Base-by-base conservation (phyloP, 1,140 invertebrate species). In the Drosophila fuyamai region DNA sequence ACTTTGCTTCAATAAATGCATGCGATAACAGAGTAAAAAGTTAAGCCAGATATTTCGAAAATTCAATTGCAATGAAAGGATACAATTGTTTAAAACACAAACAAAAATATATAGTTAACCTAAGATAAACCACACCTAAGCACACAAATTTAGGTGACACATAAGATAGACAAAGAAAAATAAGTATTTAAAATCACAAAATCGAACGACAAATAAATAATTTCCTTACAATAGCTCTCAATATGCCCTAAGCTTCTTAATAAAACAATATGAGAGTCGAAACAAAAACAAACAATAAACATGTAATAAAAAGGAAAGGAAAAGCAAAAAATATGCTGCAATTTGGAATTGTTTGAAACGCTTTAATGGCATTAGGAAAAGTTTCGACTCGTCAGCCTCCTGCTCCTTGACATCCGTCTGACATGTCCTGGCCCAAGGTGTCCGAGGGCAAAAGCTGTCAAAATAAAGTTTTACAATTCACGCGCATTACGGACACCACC, bases 381-480 rank as follows among this genome's bases (percentile, higher is more conserved):
- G 35, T 73, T 48, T 58, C 47, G 14, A 23, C 38, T 32, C 54
- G 18, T 40, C 43, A 32, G 41, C 12, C 14, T 16, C 32, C 51
- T 29, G 18, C 12, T 27, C 32, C 46, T 32, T 55, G 14, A 16
- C 43, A 57, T n/a, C 43, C 61, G 65, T 38, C 56, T 67, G 55
- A 61, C 83, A 72, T 71, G 65, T 71, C 43, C 32, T 40, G 50
- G 43, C 48, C 61, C 57, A 81, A 86, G 82, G 83, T 86, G 79
- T 80, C 67, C 79, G 58, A 82, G 51, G 63, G 60, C 76, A 83
- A 68, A 70, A 82, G 80, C 83, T 88, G 83, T 90, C 85, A 90
- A 81, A 90, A 90, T 85, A 88, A 88, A 88, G 76, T 88, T 88
- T 89, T 58, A 81, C 76, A 88, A 89, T 84, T 88, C 77, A 72